phyloP scores from a whole-genome alignment of 1,140 invertebrate species.

The Pectinophora gossypiella region DNA sequence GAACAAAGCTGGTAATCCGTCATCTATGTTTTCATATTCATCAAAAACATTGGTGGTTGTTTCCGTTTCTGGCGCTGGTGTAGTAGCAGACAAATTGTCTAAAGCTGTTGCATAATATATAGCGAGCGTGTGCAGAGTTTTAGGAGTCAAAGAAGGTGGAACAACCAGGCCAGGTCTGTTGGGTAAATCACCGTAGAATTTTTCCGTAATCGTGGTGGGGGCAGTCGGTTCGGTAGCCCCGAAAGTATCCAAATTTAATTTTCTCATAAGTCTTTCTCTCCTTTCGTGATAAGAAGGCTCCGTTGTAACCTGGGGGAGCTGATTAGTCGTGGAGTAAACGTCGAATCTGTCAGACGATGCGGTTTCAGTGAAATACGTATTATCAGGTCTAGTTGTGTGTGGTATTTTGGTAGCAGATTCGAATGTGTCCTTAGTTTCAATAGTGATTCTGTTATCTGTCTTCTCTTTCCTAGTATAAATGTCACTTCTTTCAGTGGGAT shows the following conservation, averaged over 20 bases:
- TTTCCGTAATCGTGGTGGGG: conserved; percentile 42
- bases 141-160: conserved; percentile 82
- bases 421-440: conserved; percentile 40
- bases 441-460: conserved; percentile 31
- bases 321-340: conserved; percentile 29
- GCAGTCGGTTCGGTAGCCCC: conserved; percentile 31
- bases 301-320: conserved; percentile 28
- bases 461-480: conserved; percentile 15
- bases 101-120: conserved; percentile 84
- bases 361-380: conserved; percentile 23
- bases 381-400: conserved; percentile 32
- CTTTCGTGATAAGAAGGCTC: conserved; percentile 59
- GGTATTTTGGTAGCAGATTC: conserved; percentile 64
- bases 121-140: conserved; percentile 85
- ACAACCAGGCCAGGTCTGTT: conserved; percentile 78
- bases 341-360: conserved; percentile 35
- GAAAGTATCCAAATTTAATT: conserved; percentile 44
- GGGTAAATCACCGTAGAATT: conserved; percentile 49
- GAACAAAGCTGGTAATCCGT: conserved; percentile 66
- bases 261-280: conserved; percentile 52
- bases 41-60: conserved; percentile 41
- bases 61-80: conserved; percentile 55
- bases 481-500: conserved; percentile 38
- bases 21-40: conserved; percentile 51
- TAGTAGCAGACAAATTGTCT: conserved; percentile 76